A percentile compares a stretch with the other conserved stretches of the same genome.
Evolutionary conservation across 1,140 invertebrate species (phyloP).

Genomic region (Theocolax elegans): DNA sequence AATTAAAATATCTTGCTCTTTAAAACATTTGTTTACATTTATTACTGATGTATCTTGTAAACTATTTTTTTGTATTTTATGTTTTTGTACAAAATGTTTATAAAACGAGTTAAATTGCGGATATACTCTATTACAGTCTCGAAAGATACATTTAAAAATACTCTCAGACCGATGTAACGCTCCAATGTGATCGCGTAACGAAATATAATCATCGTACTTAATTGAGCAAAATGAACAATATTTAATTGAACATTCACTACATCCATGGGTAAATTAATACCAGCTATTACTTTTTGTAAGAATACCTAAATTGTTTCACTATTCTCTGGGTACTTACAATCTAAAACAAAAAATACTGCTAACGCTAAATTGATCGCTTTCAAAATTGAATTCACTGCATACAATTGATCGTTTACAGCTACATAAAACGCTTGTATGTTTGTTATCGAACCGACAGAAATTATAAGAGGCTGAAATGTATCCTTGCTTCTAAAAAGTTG

Average conservation of each 20-base stretch:
- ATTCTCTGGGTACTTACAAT: too few relatives aligned
- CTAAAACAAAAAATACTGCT: too few relatives aligned
- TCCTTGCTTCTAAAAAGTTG: background rate
- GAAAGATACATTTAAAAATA: background rate
- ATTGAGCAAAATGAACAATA: background rate
- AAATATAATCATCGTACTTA: background rate
- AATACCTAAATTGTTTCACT: background rate
- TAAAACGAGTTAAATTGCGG: background rate
- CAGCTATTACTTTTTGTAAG: background rate
- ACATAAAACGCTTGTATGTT: too few relatives aligned
- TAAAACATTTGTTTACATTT: too few relatives aligned
- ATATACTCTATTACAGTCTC: background rate
- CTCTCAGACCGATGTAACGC: background rate
- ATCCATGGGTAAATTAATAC: background rate
- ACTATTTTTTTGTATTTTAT: too few relatives aligned
- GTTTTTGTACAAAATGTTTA: background rate
- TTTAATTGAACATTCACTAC: background rate
- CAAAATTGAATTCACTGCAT: too few relatives aligned
- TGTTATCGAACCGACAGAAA: too few relatives aligned
- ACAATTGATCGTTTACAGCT: too few relatives aligned
- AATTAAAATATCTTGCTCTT: too few relatives aligned
- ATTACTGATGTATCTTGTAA: too few relatives aligned
- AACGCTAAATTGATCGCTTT: too few relatives aligned
- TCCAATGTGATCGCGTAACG: background rate
- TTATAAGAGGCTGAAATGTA: background rate